Base-by-base conservation (phyloP, 2,797 vertebrate species). In the Sphenopsis melanotis region DNA sequence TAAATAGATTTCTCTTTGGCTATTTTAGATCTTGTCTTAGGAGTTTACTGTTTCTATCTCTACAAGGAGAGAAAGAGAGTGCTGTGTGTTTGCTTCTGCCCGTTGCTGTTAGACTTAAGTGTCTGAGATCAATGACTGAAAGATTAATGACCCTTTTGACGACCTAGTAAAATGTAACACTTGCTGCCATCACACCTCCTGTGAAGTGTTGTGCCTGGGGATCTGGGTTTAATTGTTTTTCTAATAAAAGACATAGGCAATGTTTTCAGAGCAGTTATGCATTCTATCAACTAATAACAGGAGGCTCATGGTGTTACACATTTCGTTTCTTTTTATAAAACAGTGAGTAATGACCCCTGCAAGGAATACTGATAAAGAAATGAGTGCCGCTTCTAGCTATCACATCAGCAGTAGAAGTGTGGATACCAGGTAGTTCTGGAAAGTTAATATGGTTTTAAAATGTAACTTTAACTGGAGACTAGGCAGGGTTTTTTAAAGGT, bases 61-160 rank as follows among this genome's bases (percentile, higher is more conserved):
- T 63, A 14, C 59, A 34, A 41, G 50, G 56, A 83, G 83, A 77
- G 53, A 52, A 68, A 64, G 90, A 90, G 78, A 87, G 59, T 0
- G 3, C 68, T 89, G 69, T 26, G 36, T n/a, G 34, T 52, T 68
- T 78, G 85, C 42, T 91, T 84, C 66, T 85, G 19, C 68, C 39
- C 16, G 14, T 61, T 84, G 68, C 32, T 79, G 37, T 68, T 93
- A 23, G 39, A 50, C 44, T 88, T 75, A 11, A 30, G 42, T 27
- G 34, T 55, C 36, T 55, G 91, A 55, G 65, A 75, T 88, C 57
- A 49, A n/a, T 57, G 78, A 79, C 85, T 64, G 87, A 93, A 95
- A 93, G 84, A 95, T 70, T 96, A 81, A 89, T 76, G 74, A 71
- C 59, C 90, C 34, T 52, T 90, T 82, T 63, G 93, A 85, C 91